A percentile compares a stretch with the other conserved stretches of the same genome.
Evolutionary conservation across 2,797 vertebrate genomes (phyloP).

Genomic region (Xiphophorus birchmanni): DNA sequence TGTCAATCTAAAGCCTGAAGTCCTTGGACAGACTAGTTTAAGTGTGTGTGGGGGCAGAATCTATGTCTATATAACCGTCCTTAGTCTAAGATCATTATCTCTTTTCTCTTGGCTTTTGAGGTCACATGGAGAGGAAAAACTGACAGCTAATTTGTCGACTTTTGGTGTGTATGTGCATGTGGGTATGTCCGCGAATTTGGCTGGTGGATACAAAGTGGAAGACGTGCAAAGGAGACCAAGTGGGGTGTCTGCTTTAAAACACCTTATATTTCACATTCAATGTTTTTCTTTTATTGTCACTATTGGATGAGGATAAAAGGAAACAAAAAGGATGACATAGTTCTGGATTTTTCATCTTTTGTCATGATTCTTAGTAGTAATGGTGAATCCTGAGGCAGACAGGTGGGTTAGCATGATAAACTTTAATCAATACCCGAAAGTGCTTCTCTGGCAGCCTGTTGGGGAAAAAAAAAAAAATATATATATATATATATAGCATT

Average conservation of each 20-base stretch:
- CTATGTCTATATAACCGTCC: conserved; percentile 48
- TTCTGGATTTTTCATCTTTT: conserved; percentile 1
- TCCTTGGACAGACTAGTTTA: conserved; percentile 57
- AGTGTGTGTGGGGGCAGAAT: conserved; percentile 30
- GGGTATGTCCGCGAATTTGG: conserved; percentile 15
- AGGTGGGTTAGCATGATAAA: neutral
- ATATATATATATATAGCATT: neutral
- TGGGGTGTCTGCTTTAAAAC: conserved; percentile 9
- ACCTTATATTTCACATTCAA: neutral
- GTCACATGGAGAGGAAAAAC: conserved; percentile 63
- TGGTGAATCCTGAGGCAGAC: neutral
- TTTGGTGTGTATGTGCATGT: conserved; percentile 27
- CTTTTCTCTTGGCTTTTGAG: conserved; percentile 68
- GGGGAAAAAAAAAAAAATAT: no score
- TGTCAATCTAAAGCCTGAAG: conserved; percentile 55
- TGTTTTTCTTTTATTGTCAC: neutral
- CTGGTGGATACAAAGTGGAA: conserved; percentile 38
- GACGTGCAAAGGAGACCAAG: conserved; percentile 16
- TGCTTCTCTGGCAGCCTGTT: neutral
- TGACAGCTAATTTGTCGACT: conserved; percentile 73
- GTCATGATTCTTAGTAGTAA: neutral
- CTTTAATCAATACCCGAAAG: neutral
- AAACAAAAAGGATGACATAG: neutral
- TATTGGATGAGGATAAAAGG: neutral
- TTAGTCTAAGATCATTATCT: conserved; percentile 73